A percentile compares a stretch with the other conserved stretches of the same genome.
Conservation (phyloP, 2,797 vertebrate species). For the Bradypodion ventrale region DNA sequence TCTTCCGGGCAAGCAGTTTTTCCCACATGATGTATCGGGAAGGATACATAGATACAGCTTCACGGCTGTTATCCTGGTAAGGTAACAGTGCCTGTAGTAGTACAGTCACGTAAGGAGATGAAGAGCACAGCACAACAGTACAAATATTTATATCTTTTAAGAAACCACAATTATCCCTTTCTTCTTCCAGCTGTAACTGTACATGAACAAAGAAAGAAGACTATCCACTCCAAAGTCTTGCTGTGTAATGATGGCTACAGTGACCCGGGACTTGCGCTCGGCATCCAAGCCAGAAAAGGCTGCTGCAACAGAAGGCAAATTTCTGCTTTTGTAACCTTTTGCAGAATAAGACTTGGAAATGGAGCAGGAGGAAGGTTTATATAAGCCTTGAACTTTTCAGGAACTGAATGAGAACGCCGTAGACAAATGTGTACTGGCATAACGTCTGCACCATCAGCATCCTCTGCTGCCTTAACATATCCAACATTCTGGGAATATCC, state of each 20-base stretch:
- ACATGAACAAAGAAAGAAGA: constrained; percentile 29
- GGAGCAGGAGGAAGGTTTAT: constrained; percentile 67
- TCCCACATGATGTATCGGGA: constrained; percentile 39
- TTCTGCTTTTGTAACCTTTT: constrained; percentile 55
- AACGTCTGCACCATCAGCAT: constrained; percentile 98
- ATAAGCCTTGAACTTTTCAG: constrained; percentile 95
- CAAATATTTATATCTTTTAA: background rate
- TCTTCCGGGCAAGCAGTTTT: constrained; percentile 35
- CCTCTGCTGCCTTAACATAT: constrained; percentile 87
- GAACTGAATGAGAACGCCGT: constrained; percentile 95
- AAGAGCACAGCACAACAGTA: constrained; percentile 47
- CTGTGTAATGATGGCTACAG: background rate
- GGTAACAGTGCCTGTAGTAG: constrained; percentile 50
- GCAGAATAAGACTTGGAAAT: constrained; percentile 19
- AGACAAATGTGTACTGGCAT: constrained; percentile 94
- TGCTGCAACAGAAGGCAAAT: constrained; percentile 3
- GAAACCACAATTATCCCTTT: constrained; percentile 27
- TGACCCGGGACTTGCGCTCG: fast-evolving
- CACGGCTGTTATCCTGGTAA: constrained; percentile 31
- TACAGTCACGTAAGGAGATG: constrained; percentile 25
- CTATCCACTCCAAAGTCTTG: background rate
- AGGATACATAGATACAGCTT: constrained; percentile 9
- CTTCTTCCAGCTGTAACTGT: constrained; percentile 13
- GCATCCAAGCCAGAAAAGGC: background rate
- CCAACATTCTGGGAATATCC: constrained; percentile 87